Evolutionary conservation across 2,797 vertebrate genomes (phyloP).

Genomic region (Allobates femoralis): DNA sequence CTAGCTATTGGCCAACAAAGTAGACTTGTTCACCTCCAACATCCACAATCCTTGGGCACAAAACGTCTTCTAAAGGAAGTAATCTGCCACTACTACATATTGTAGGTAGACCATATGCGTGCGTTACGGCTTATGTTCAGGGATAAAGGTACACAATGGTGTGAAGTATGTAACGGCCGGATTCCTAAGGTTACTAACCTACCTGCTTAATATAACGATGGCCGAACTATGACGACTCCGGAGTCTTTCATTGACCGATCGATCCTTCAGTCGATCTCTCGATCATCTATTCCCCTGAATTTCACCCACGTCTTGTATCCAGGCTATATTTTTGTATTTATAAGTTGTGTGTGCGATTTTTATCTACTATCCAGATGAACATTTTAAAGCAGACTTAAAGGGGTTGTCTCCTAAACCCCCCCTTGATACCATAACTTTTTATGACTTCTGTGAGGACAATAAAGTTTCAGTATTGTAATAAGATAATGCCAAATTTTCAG

Average conservation of each 20-base stretch:
- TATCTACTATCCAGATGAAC: conserved; percentile 11
- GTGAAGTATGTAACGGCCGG: conserved; percentile 5
- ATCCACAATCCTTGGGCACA: conserved; percentile 50
- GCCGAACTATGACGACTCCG: not conserved
- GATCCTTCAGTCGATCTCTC: no score
- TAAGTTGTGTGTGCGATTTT: conserved; percentile 32
- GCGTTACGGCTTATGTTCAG: conserved; percentile 14
- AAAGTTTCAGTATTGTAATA: conserved; percentile 56
- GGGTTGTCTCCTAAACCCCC: not conserved
- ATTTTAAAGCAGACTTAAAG: not conserved
- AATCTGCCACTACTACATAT: conserved; percentile 7
- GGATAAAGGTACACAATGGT: conserved; percentile 41
- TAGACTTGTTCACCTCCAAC: not conserved
- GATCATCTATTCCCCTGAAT: no score
- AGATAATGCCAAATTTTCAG: conserved; percentile 25
- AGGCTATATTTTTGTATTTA: conserved; percentile 23
- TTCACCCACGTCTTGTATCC: conserved; percentile 11
- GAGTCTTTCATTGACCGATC: no score
- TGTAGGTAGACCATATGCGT: conserved; percentile 30
- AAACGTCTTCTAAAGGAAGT: conserved; percentile 46
- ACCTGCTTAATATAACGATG: not conserved
- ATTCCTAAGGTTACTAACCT: conserved; percentile 32
- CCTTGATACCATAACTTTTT: conserved; percentile 17
- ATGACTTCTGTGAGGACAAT: conserved; percentile 42
- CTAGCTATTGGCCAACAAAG: not conserved